These are phyloP conservation scores for Elaphurus davidianus DNA, from an alignment of 2,113 vertebrate genomes.

Conservation along the genomic window DNA sequence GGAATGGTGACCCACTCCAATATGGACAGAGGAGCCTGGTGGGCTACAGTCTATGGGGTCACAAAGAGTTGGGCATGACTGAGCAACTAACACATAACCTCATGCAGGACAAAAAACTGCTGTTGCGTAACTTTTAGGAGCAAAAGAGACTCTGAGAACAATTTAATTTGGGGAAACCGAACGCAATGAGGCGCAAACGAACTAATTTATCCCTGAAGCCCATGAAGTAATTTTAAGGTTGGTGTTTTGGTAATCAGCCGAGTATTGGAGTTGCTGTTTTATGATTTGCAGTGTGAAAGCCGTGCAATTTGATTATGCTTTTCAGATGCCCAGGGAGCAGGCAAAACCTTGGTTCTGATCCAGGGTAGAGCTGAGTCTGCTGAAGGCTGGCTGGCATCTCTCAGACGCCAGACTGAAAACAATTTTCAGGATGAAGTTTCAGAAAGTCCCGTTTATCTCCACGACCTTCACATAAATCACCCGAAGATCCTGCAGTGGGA, in stretches of 20 bases:
- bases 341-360: not conserved
- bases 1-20: not conserved
- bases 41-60: not conserved
- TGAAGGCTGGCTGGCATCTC: not conserved
- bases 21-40: not conserved
- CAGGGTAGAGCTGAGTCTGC: not conserved
- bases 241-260: not conserved
- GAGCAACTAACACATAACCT: not conserved
- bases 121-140: constrained; percentile 6
- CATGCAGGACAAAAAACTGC: not conserved
- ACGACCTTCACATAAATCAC: fast-evolving
- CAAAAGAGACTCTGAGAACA: not conserved
- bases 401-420: not conserved
- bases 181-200: constrained; percentile 1
- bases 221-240: constrained; percentile 13
- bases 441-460: not conserved
- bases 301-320: not conserved
- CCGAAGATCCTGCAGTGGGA: fast-evolving
- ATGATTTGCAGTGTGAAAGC: not conserved
- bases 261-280: not conserved
- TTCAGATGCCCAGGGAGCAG: not conserved
- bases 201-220: not conserved
- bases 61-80: not conserved
- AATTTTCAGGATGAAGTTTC: not conserved
- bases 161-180: constrained; percentile 39